A percentile compares a stretch with the other conserved stretches of the same genome.
These are phyloP conservation scores for Latrodectus geometricus DNA, from an alignment of 1,140 invertebrate species.

Conservation along the genomic window DNA sequence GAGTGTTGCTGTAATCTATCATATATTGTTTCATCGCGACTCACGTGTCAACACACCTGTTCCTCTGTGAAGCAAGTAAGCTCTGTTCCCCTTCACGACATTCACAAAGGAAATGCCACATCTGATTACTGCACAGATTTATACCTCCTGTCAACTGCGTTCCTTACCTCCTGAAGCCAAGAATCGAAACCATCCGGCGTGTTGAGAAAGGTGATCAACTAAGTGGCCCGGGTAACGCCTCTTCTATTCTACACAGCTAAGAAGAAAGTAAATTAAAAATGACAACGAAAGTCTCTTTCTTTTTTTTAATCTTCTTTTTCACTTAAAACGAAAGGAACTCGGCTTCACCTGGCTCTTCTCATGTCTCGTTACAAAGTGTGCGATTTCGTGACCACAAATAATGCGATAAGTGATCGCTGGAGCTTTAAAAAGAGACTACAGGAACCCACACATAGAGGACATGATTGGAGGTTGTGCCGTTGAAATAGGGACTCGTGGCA, in stretches of 20 bases:
- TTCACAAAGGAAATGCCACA: background rate
- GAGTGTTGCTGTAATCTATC: too few relatives aligned
- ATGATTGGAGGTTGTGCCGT: background rate
- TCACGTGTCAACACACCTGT: too few relatives aligned
- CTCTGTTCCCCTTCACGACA: background rate
- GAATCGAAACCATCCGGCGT: background rate
- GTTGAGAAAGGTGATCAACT: background rate
- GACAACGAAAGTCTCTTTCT: background rate
- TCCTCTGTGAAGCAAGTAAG: too few relatives aligned
- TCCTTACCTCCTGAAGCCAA: background rate
- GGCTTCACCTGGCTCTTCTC: background rate
- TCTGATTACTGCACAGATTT: background rate
- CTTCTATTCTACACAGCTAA: background rate
- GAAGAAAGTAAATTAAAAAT: background rate
- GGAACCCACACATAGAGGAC: background rate
- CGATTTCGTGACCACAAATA: background rate
- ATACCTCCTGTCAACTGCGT: background rate
- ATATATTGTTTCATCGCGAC: too few relatives aligned
- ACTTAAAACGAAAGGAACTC: background rate
- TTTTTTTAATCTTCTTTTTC: background rate
- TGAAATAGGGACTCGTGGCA: background rate
- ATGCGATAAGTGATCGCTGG: background rate
- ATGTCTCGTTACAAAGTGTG: background rate
- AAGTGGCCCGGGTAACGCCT: background rate
- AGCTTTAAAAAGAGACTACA: background rate